Evolutionary conservation across 2,797 vertebrate genomes (phyloP).

Genomic region (Argya squamiceps): DNA sequence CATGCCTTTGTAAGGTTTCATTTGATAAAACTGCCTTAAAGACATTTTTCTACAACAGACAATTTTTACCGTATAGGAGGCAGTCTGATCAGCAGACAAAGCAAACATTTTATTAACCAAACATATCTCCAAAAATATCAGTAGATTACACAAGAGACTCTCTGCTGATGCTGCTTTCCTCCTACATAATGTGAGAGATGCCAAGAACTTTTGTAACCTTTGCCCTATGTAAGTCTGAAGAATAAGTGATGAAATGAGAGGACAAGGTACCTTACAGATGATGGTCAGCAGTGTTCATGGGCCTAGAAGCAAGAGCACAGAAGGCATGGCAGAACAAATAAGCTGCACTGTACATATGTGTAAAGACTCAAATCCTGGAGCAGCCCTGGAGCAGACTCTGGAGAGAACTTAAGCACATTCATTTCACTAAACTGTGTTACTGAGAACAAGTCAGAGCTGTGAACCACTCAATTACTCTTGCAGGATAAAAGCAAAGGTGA

Average conservation of each 20-base stretch:
- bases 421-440: neutral
- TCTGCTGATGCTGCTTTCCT: neutral
- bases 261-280: neutral
- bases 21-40: neutral
- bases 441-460: neutral
- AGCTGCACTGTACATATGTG: neutral
- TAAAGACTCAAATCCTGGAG: neutral
- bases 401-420: neutral
- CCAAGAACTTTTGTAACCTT: conserved; percentile 44
- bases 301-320: neutral
- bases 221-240: conserved; percentile 1
- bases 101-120: neutral
- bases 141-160: conserved; percentile 15
- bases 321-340: neutral
- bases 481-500: neutral
- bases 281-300: neutral
- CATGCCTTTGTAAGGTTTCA: neutral
- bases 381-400: neutral
- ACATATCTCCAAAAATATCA: neutral
- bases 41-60: neutral
- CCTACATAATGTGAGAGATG: neutral
- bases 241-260: neutral
- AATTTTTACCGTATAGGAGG: neutral
- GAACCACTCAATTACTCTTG: neutral
- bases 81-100: neutral